These are phyloP conservation scores for Chymomyza amoena DNA, from an alignment of 2,888 invertebrate species.

Conservation along the genomic window DNA sequence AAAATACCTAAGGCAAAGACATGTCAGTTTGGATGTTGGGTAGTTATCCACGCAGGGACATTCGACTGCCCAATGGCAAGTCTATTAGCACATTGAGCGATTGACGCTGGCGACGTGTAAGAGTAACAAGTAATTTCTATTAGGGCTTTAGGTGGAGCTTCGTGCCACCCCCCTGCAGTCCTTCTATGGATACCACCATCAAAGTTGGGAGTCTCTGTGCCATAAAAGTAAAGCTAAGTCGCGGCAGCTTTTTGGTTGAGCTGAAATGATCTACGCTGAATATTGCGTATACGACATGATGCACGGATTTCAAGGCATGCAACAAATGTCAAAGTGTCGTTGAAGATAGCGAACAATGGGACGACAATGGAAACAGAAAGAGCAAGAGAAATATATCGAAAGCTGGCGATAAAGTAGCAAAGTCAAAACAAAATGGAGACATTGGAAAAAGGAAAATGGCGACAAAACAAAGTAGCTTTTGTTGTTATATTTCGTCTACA, in stretches of 20 bases:
- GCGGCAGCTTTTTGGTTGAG: too few species aligned
- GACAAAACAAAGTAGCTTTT: too few species aligned
- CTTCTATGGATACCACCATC: too few species aligned
- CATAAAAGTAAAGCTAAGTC: too few species aligned
- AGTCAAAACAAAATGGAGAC: slow-evolving; percentile 33
- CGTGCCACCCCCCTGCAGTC: too few species aligned
- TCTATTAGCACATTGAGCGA: neutral
- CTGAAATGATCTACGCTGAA: too few species aligned
- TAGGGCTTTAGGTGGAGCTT: slow-evolving; percentile 35
- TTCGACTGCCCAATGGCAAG: neutral
- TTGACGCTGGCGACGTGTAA: slow-evolving; percentile 63
- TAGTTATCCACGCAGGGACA: neutral
- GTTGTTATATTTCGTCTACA: too few species aligned
- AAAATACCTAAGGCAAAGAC: neutral
- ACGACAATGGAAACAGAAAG: slow-evolving; percentile 3
- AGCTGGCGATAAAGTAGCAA: slow-evolving; percentile 62
- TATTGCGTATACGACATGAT: too few species aligned
- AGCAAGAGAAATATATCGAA: slow-evolving; percentile 63
- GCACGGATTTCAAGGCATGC: neutral
- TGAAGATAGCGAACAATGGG: slow-evolving; percentile 34
- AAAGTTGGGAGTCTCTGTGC: neutral
- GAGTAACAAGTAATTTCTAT: slow-evolving; percentile 73
- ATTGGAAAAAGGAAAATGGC: neutral
- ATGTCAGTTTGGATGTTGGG: neutral
- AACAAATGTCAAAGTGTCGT: neutral